These are phyloP conservation scores for Hepsetus odoe DNA, from an alignment of 2,113 vertebrate species.

Conservation along the genomic window DNA sequence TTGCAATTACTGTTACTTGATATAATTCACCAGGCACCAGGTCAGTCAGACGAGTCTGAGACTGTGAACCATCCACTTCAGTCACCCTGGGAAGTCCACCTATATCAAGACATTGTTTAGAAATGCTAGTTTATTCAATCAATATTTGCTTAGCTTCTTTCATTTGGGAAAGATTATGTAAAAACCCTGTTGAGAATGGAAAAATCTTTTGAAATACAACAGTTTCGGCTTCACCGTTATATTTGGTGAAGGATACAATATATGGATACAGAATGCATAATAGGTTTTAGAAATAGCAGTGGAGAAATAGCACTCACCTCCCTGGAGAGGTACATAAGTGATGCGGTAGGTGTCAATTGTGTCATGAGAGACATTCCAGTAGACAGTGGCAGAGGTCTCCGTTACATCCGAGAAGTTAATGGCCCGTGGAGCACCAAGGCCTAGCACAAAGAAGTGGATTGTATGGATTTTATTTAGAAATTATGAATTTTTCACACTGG, in stretches of 20 bases:
- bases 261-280: too few relatives aligned
- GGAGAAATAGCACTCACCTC: conserved; percentile 82
- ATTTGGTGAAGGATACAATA: too few relatives aligned
- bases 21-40: conserved; percentile 84
- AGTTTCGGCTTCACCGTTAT: too few relatives aligned
- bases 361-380: conserved; percentile 79
- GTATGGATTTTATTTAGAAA: background rate
- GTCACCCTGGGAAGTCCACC: background rate
- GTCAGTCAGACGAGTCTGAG: conserved; percentile 75
- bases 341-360: conserved; percentile 84
- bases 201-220: background rate
- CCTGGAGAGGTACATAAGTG: conserved; percentile 80
- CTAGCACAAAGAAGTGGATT: conserved; percentile 63
- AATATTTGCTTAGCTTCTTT: background rate
- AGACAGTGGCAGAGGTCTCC: conserved; percentile 82
- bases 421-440: conserved; percentile 82
- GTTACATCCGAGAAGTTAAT: conserved; percentile 88
- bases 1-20: conserved; percentile 79
- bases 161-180: background rate
- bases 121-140: background rate
- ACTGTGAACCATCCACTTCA: conserved; percentile 54
- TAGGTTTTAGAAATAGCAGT: background rate
- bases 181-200: background rate
- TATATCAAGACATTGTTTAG: background rate
- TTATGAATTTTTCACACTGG: background rate